phyloP scores from a whole-genome alignment of 1,140 invertebrate genomes.

The Diorhabda elongata region DNA sequence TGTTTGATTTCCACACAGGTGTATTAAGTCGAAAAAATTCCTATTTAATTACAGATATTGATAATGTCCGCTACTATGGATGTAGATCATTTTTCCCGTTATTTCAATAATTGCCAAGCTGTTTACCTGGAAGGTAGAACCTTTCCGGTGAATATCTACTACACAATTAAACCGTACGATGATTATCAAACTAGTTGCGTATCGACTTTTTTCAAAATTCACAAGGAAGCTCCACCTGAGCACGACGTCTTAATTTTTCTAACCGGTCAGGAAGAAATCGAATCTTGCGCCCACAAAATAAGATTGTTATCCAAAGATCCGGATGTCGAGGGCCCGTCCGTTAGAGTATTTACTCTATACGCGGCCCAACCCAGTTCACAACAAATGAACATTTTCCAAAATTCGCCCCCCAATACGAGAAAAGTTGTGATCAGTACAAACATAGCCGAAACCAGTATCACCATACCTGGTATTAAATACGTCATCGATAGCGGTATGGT shows the following conservation, averaged over 20 bases:
- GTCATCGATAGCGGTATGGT: slow-evolving; percentile 95
- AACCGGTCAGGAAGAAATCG: slow-evolving; percentile 98
- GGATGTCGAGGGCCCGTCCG: slow-evolving; percentile 51
- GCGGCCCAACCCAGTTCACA: slow-evolving; percentile 72
- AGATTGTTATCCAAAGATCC: slow-evolving; percentile 67
- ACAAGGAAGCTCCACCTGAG: slow-evolving; percentile 76
- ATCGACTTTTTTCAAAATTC: slow-evolving; percentile 88
- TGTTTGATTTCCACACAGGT: not conserved
- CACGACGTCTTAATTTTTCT: slow-evolving; percentile 95
- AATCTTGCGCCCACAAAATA: slow-evolving; percentile 75
- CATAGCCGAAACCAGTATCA: slow-evolving; percentile 96
- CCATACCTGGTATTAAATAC: slow-evolving; percentile 88
- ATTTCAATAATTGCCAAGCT: slow-evolving; percentile 82
- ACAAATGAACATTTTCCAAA: slow-evolving; percentile 75
- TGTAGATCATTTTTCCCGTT: slow-evolving; percentile 86
- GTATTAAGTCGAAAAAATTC: not conserved
- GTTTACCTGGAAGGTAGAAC: slow-evolving; percentile 88
- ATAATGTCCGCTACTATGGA: slow-evolving; percentile 96
- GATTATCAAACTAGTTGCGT: slow-evolving; percentile 81
- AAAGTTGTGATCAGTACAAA: slow-evolving; percentile 97
- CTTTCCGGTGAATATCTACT: slow-evolving; percentile 76
- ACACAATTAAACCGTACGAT: slow-evolving; percentile 70
- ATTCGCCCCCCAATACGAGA: slow-evolving; percentile 61
- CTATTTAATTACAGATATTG: slow-evolving; percentile 57
- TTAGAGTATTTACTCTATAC: slow-evolving; percentile 79